Percentiles rank a stretch among this genome's conserved stretches.
phyloP scores from a whole-genome alignment of 2,113 vertebrate species.

The Phaetusa simplex region DNA sequence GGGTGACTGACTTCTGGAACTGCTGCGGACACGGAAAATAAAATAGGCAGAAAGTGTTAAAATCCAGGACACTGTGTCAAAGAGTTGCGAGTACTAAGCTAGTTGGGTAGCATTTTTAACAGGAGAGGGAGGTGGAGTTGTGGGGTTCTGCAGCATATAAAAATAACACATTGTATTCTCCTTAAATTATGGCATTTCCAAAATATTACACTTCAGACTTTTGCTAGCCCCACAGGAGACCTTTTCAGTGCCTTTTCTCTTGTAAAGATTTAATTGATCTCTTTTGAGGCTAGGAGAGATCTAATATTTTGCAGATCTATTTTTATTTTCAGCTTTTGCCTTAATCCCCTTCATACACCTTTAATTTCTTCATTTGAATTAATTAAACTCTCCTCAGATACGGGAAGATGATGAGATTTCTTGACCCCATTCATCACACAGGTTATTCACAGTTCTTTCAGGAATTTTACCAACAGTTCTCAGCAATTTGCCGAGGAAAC shows the following conservation, averaged over 20 bases:
- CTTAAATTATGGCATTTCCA: conserved; percentile 39
- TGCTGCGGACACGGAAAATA: conserved; percentile 7
- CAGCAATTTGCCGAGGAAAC: not conserved
- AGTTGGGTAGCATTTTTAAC: conserved; percentile 16
- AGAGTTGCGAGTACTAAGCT: not conserved
- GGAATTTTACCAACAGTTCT: not conserved
- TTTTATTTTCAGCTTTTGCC: conserved; percentile 58
- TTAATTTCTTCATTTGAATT: conserved; percentile 52
- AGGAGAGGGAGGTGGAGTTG: not conserved
- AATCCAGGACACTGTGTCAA: not conserved
- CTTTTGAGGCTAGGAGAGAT: conserved; percentile 31
- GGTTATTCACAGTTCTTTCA: conserved; percentile 42
- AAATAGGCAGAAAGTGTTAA: conserved; percentile 21
- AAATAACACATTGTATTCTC: conserved; percentile 38
- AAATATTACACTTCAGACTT: conserved; percentile 28
- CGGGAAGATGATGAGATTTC: conserved; percentile 36
- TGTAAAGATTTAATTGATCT: conserved; percentile 38
- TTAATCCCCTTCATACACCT: conserved; percentile 1
- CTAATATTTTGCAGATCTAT: conserved; percentile 32
- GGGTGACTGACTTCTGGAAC: not conserved
- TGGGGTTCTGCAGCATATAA: conserved; percentile 4
- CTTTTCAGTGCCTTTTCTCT: conserved; percentile 21
- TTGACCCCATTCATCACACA: not conserved
- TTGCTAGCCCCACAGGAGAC: not conserved
- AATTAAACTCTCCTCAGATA: conserved; percentile 44